Evolutionary conservation across 2,113 vertebrate species (phyloP), one percentile per base, ranked within the genome.

Genomic region (Siniperca knerii): DNA sequence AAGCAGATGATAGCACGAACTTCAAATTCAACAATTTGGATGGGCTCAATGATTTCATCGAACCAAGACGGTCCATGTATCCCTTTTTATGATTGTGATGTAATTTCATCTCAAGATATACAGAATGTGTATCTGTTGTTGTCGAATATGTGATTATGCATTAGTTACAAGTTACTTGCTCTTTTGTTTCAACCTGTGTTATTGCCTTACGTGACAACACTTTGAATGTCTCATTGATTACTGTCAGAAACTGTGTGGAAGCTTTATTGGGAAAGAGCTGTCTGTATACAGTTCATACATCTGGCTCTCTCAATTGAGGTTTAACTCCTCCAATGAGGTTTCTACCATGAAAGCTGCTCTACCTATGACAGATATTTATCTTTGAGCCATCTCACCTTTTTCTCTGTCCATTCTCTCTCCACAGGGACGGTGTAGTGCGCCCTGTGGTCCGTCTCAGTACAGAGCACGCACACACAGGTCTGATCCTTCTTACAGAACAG

Each of bases 401-500:
- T 96, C 65, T 96, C 95, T 0, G 21, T 90, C 93, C 95, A 96
- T 54, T 96, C 96, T 0, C 95, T 85, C 88, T 96, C 96, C 25
- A 96, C 95, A 0, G 95, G 94, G 4, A 96, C 93, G 0, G 95
- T 96, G 88, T 95, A 95, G 85, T 96, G 96, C 0, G 92, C 86
- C 58, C 95, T 82, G 91, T 96, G 96, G 89, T 96, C 95, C 0
- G 93, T 95, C 92, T 96, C 95, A 0, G 94, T 95, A 46, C 96
- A 96, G 6, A 96, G 92, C 21, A 96, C 95, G 37, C 96, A 97
- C 70, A 97, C 96, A 1, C 95, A 96, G 0, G 86, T 91, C 85
- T 96, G 94, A 57, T 97, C 96, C 75, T 93, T 96, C 91, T 96
- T 95, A 48, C 96, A 97, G 92, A 95, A 97, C 4, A 97, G 93